Evolutionary conservation across 1,140 invertebrate genomes (phyloP), one percentile per base, ranked within the genome.

Genomic region (Hypothenemus hampei): DNA sequence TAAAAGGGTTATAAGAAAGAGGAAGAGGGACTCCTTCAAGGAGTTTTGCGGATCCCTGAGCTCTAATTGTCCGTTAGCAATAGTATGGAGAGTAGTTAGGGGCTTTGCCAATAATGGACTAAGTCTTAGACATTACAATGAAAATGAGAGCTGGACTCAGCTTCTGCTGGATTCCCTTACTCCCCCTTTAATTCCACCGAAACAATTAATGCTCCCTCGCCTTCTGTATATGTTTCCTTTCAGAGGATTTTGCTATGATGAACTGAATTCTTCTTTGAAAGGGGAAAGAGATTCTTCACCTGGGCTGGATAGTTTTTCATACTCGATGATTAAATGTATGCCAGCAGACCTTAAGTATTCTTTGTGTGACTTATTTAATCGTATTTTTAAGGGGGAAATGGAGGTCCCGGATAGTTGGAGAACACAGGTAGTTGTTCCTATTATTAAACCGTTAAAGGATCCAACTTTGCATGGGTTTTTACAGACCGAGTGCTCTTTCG

Each of bases 351-450:
- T 4, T 7, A 4, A 19, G 7, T 6, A 21, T 16, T 13, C 15
- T 5, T 7, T 22, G n/a, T 6, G 4, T 16, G 3, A 5, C 4
- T 37, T 37, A 3, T 49, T n/a, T 36, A 49, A 49, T 36, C n/a
- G 5, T 35, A 21, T 49, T 4, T 19, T 49, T 11, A 35, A 18
- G 22, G 15, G 37, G 15, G 35, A 37, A 7, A 16, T n/a, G 39
- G 15, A 43, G 37, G 39, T 52, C 18, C 55, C 41, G 8, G 39
- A 31, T 22, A 39, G 20, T 13, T 49, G 31, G 46, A 49, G 22
- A 20, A 15, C 8, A 4, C 35, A 49, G 8, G 37, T 49, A 4
- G 19, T 49, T 20, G 20, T 49, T 10, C 46, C 46, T 4, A 29
- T 46, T 8, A 26, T 5, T 10, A 46, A 46, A 26, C 44, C 44